phyloP scores from a whole-genome alignment of 2,113 vertebrate genomes.

The Passerina amoena region DNA sequence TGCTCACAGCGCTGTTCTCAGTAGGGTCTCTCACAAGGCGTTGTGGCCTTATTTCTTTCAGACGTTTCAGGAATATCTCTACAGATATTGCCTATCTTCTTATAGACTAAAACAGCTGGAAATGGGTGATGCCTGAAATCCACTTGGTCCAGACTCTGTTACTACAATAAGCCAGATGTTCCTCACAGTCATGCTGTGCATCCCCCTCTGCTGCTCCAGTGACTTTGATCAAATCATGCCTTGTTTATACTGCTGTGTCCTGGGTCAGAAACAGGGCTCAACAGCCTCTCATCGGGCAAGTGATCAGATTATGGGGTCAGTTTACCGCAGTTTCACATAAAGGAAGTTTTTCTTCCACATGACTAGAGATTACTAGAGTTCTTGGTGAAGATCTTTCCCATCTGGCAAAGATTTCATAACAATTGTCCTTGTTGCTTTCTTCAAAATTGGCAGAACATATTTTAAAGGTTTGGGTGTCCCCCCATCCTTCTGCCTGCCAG shows the following conservation, averaged over 20 bases:
- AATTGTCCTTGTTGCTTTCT: background rate
- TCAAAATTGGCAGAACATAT: background rate
- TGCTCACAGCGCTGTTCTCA: rapidly evolving
- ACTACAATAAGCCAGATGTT: background rate
- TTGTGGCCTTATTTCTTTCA: background rate
- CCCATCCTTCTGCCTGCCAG: background rate
- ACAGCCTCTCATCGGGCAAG: background rate
- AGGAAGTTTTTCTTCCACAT: background rate
- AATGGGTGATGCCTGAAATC: background rate
- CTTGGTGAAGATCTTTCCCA: background rate
- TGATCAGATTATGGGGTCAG: background rate
- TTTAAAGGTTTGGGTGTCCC: background rate
- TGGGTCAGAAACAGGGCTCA: background rate
- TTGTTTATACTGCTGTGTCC: background rate
- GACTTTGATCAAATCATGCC: background rate
- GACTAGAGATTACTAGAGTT: background rate
- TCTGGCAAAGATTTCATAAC: background rate
- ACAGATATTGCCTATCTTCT: background rate
- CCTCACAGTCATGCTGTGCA: background rate
- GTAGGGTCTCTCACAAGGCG: background rate
- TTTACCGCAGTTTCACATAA: background rate
- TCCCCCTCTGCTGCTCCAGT: background rate
- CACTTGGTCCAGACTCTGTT: background rate
- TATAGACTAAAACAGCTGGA: background rate
- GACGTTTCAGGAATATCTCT: background rate